These are phyloP conservation scores for Esox masquinongy DNA, from an alignment of 2,797 vertebrate species.

Conservation along the genomic window DNA sequence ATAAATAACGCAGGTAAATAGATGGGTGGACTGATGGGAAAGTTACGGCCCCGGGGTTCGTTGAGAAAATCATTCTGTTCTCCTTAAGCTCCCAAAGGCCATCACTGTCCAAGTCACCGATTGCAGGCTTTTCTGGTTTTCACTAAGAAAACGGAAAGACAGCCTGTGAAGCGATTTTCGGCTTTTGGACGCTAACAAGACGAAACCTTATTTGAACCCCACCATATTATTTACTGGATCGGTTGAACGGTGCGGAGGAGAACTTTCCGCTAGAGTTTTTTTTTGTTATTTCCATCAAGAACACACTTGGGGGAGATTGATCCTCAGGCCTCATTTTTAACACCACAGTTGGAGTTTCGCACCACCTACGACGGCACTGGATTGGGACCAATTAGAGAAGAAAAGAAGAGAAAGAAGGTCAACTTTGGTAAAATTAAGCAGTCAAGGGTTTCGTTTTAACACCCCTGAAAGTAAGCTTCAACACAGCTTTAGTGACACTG, in stretches of 20 bases:
- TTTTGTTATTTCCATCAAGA: too few relatives aligned
- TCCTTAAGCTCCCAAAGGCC: not conserved
- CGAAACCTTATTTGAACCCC: too few relatives aligned
- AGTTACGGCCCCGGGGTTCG: not conserved
- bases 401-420: not conserved
- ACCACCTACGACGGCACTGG: too few relatives aligned
- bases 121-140: not conserved
- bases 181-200: too few relatives aligned
- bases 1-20: conserved; percentile 17
- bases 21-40: conserved; percentile 13
- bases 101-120: not conserved
- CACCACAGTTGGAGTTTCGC: too few relatives aligned
- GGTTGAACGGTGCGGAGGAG: too few relatives aligned
- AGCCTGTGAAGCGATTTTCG: too few relatives aligned
- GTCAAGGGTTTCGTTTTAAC: not conserved
- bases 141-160: not conserved
- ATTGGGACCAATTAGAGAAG: not conserved
- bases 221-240: too few relatives aligned
- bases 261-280: too few relatives aligned
- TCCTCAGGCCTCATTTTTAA: too few relatives aligned
- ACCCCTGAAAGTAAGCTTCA: not conserved
- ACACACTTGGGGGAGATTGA: too few relatives aligned
- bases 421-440: not conserved
- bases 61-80: conserved; percentile 24
- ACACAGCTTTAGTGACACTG: not conserved